Base-by-base conservation (phyloP, 2,797 vertebrate genomes). In the Coregonus sp. region DNA sequence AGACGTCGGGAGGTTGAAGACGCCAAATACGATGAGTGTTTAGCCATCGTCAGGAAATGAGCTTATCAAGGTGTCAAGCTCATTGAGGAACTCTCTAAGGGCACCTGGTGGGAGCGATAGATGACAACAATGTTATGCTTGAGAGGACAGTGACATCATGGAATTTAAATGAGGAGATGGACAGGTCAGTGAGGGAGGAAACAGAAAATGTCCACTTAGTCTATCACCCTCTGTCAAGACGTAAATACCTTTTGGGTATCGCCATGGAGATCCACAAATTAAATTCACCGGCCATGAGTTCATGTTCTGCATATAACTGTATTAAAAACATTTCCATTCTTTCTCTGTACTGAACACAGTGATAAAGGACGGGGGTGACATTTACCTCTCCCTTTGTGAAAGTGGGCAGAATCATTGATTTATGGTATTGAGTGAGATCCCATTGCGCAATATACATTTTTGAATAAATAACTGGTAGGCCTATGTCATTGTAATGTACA, bases 161-260 rank as follows among this genome's bases (percentile, higher is more conserved):
- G 5, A 37, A 6, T 5, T 37, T 40, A 40, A 40, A 40, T 40
- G 6, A 40, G 6, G 7, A 40, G 37, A 40, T 40, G 6, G 37
- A 40, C 37, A 7, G 37, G 37, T 40, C 6, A 7, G 37, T 40
- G 37, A 40, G 37, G 6, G 7, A 40, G 37, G 0, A 40, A 40
- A 40, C 37, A 40, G 6, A 40, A 40, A 9, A 40, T 7, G 6
- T 40, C 37, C 0, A 37, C 37, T 37, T 37, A 37, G 37, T 84
- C 86, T 37, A 86, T 87, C 85, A 82, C 80, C 74, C 3, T 70
- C 81, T 79, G 85, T 85, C 86, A 85, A 68, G 71, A 59, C 72
- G 72, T 61, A 73, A 78, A 80, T 74, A 75, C 68, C 47, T 85
- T 90, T 85, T 75, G 71, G 56, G 37, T 7, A 40, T 74, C 72